phyloP scores from a whole-genome alignment of 1,140 invertebrate species.

The Leptinotarsa undecemlineata region DNA sequence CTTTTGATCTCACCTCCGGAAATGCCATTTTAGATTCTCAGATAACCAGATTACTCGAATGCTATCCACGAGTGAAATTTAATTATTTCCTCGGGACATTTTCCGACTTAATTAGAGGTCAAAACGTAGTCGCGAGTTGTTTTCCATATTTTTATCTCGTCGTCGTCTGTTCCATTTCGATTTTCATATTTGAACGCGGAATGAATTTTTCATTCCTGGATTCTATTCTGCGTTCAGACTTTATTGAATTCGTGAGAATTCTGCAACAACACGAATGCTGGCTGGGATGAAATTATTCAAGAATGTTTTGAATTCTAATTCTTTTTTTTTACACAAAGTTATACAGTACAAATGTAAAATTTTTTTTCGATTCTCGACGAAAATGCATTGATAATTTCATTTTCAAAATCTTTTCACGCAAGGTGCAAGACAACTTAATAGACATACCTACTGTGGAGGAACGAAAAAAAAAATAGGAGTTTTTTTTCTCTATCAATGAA shows the following conservation, averaged over 20 bases:
- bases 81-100: conserved; percentile 20
- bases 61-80: conserved; percentile 20
- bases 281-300: background rate
- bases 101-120: conserved; percentile 21
- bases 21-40: conserved; percentile 24
- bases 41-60: conserved; percentile 15
- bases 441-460: no score
- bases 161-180: conserved; percentile 15
- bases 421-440: no score
- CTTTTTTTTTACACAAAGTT: no score
- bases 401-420: no score
- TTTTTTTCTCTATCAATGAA: no score
- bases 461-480: no score
- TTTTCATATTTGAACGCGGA: conserved; percentile 20
- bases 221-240: conserved; percentile 1
- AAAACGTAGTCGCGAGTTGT: conserved; percentile 5
- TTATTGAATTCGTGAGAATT: conserved; percentile 17
- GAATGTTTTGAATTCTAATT: background rate
- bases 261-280: conserved; percentile 3
- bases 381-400: no score
- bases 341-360: no score
- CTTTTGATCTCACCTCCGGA: conserved; percentile 23
- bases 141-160: background rate
- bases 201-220: conserved; percentile 13
- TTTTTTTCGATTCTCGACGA: no score